phyloP scores from a whole-genome alignment of 2,888 invertebrate genomes.

The Sabellastarte sp. region DNA sequence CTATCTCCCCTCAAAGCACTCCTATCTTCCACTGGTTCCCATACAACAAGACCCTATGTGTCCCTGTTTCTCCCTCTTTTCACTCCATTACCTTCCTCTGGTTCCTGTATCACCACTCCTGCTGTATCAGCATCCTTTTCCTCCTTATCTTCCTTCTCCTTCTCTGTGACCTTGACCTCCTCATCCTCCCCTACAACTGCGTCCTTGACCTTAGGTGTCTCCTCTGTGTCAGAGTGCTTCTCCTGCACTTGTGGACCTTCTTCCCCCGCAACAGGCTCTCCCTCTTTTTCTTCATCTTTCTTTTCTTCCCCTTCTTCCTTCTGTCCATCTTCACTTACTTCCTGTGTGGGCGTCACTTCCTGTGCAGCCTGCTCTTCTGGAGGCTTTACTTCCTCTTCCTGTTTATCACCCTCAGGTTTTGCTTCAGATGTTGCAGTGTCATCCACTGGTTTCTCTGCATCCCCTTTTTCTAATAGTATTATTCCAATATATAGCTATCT shows the following conservation, averaged over 20 bases:
- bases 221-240: constrained; percentile 10
- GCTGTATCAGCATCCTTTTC: neutral
- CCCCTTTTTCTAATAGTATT: too few relatives aligned
- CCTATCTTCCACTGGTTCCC: too few relatives aligned
- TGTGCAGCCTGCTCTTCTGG: neutral
- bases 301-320: neutral
- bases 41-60: too few relatives aligned
- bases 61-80: too few relatives aligned
- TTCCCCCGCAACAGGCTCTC: constrained; percentile 10
- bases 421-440: neutral
- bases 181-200: constrained; percentile 6
- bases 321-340: too few relatives aligned
- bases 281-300: constrained; percentile 3
- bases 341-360: neutral
- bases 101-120: neutral
- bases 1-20: too few relatives aligned
- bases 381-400: neutral
- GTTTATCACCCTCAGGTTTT: neutral
- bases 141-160: constrained; percentile 1
- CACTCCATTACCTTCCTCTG: too few relatives aligned
- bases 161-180: constrained; percentile 10
- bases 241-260: constrained; percentile 2
- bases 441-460: neutral
- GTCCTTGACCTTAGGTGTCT: neutral
- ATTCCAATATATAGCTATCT: too few relatives aligned